phyloP scores from a whole-genome alignment of 1,140 invertebrate genomes.

The Brachionus rotundiformis region DNA sequence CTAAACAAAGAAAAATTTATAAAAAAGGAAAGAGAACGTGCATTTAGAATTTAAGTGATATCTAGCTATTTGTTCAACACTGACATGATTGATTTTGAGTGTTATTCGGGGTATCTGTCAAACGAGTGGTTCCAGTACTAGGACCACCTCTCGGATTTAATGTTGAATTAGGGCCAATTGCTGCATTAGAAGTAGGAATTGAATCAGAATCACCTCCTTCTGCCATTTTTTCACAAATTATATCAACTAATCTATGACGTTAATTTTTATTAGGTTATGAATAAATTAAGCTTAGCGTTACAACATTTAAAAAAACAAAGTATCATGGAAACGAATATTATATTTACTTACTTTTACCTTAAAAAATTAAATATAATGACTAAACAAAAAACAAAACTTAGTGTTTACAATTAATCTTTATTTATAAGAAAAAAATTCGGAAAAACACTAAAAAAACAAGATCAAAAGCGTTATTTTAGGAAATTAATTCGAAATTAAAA shows the following conservation, averaged over 20 bases:
- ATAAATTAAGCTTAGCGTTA: conserved; percentile 1
- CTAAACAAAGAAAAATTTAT: not conserved
- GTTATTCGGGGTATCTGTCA: conserved; percentile 7
- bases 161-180: not conserved
- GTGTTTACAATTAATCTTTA: conserved; percentile 13
- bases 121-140: conserved; percentile 14
- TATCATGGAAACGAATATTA: not conserved
- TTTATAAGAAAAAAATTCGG: conserved; percentile 15
- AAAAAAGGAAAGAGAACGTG: not conserved
- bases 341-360: not conserved
- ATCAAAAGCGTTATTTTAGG: not conserved
- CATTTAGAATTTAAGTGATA: not conserved
- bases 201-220: conserved; percentile 39
- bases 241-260: conserved; percentile 44
- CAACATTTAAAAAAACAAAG: not conserved
- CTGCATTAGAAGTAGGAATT: not conserved
- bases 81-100: conserved; percentile 40
- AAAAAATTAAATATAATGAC: not conserved
- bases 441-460: not conserved
- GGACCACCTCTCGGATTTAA: conserved; percentile 21
- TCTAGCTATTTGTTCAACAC: not conserved
- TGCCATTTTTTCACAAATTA: conserved; percentile 51
- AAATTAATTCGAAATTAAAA: not conserved
- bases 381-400: not conserved
- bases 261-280: conserved; percentile 17